Percentiles rank a stretch among this genome's conserved stretches.
phyloP scores from a whole-genome alignment of 2,113 vertebrate species.

The Urocolius indicus region DNA sequence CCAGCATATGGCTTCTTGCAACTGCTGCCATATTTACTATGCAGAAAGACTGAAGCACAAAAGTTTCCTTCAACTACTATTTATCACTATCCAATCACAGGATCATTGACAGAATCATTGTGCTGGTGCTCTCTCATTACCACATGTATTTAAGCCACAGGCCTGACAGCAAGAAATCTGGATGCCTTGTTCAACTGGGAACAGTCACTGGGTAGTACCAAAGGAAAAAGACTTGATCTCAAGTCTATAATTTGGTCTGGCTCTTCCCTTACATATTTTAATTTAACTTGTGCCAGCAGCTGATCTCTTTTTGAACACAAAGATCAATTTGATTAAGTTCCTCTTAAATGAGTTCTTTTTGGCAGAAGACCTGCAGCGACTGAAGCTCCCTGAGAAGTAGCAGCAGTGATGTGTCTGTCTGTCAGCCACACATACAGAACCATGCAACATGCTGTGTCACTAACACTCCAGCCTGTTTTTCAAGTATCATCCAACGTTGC shows the following conservation, averaged over 20 bases:
- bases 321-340: background rate
- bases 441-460: background rate
- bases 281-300: background rate
- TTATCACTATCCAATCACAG: background rate
- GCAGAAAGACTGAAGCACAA: rapidly evolving
- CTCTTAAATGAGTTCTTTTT: background rate
- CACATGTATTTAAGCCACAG: background rate
- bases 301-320: background rate
- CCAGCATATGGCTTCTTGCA: background rate
- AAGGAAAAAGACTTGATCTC: background rate
- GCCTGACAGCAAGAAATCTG: background rate
- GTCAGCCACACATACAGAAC: background rate
- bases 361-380: background rate
- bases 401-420: background rate
- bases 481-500: background rate
- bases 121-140: background rate
- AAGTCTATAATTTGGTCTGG: background rate
- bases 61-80: background rate
- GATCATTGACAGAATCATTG: background rate
- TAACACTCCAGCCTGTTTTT: background rate
- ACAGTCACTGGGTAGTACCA: background rate
- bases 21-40: background rate
- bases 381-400: background rate
- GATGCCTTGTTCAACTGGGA: background rate
- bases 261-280: background rate